Percentiles rank a stretch among this genome's conserved stretches.
phyloP scores from a whole-genome alignment of 2,113 vertebrate species.

The Cichladusa arquata region DNA sequence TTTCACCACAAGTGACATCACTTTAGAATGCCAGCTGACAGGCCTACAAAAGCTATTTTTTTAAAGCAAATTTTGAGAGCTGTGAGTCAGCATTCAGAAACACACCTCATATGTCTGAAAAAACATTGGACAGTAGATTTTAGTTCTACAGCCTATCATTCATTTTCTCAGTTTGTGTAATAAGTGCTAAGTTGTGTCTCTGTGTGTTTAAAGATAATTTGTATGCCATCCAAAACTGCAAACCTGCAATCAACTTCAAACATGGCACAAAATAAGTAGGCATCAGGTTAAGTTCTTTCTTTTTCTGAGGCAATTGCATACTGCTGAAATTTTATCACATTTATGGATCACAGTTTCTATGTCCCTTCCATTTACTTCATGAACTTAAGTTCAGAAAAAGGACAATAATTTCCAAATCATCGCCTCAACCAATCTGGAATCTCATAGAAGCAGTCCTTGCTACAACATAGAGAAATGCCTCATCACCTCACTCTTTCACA shows the following conservation, averaged over 20 bases:
- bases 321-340: neutral
- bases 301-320: neutral
- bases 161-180: neutral
- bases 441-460: neutral
- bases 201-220: neutral
- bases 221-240: neutral
- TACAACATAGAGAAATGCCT: neutral
- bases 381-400: neutral
- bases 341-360: neutral
- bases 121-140: neutral
- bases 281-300: neutral
- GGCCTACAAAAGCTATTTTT: neutral
- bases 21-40: neutral
- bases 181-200: neutral
- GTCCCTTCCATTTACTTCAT: neutral
- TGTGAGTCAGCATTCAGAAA: neutral
- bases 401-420: neutral
- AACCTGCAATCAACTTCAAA: neutral
- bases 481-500: neutral
- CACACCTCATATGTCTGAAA: neutral
- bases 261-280: neutral
- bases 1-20: neutral
- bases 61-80: neutral
- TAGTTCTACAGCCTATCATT: neutral
- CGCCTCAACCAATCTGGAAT: neutral